Percentiles rank a stretch among this genome's conserved stretches.
These are phyloP conservation scores for Lepidotrigona ventralis DNA, from an alignment of 1,140 invertebrate genomes.

Conservation along the genomic window DNA sequence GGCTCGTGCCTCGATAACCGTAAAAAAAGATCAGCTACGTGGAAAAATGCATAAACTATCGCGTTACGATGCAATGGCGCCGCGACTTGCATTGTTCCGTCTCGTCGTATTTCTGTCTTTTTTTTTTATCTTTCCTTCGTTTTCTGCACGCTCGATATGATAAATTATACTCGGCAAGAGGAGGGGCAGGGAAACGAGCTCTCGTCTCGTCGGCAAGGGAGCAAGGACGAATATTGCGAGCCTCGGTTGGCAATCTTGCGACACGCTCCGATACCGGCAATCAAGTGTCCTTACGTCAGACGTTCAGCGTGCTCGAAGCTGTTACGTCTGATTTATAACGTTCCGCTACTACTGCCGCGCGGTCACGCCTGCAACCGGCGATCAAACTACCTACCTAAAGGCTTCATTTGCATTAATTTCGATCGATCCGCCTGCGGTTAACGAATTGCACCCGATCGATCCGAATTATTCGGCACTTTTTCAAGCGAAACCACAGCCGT, in stretches of 20 bases:
- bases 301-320: constrained; percentile 11
- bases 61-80: neutral
- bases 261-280: constrained; percentile 24
- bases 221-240: neutral
- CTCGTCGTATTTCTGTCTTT: neutral
- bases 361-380: neutral
- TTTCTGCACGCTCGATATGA: too few relatives aligned
- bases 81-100: neutral
- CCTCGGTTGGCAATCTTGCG: neutral
- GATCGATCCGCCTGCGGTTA: constrained; percentile 14
- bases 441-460: constrained; percentile 21
- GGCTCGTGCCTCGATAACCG: neutral
- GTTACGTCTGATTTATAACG: constrained; percentile 50
- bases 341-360: constrained; percentile 9
- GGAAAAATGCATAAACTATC: constrained; percentile 17
- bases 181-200: neutral
- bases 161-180: neutral
- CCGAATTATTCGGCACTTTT: constrained; percentile 13
- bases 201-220: neutral
- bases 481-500: neutral
- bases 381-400: constrained; percentile 21
- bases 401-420: constrained; percentile 47
- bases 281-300: constrained; percentile 39
- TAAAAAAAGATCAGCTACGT: neutral
- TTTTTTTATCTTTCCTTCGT: too few relatives aligned